Conservation (phyloP, 2,888 invertebrate genomes). For the Eilema depressum region DNA sequence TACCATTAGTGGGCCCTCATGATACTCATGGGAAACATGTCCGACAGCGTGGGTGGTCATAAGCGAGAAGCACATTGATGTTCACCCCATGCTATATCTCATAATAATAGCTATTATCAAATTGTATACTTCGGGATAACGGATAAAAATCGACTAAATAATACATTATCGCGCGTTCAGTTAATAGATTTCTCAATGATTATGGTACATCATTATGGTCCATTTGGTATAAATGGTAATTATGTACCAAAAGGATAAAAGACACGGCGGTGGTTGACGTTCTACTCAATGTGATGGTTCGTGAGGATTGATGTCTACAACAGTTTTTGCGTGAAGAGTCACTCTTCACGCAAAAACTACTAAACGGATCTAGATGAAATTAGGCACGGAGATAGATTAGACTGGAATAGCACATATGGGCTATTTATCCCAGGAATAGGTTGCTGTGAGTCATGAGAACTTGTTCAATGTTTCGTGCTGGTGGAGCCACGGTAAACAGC, state of each 20-base stretch:
- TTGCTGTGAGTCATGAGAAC: too few relatives aligned
- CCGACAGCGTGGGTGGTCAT: slow-evolving; percentile 18
- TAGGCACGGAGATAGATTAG: too few relatives aligned
- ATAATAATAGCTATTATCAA: slow-evolving; percentile 4
- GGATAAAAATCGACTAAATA: not conserved
- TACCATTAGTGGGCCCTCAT: slow-evolving; percentile 10
- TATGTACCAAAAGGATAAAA: not conserved
- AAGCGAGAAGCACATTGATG: slow-evolving; percentile 11
- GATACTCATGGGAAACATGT: slow-evolving; percentile 17
- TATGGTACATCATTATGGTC: not conserved
- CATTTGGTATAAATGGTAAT: not conserved
- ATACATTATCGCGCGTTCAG: not conserved
- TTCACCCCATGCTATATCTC: slow-evolving; percentile 10
- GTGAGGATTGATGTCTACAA: not conserved
- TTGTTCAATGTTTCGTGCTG: not conserved
- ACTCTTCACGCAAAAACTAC: not conserved
- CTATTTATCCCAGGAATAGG: too few relatives aligned
- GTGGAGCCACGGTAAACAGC: not conserved
- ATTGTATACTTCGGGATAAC: not conserved
- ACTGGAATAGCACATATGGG: too few relatives aligned
- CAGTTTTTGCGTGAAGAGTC: too few relatives aligned
- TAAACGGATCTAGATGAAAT: too few relatives aligned
- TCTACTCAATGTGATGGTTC: not conserved
- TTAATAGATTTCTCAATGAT: not conserved
- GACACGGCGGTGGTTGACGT: not conserved